Percentiles rank a stretch among this genome's conserved stretches.
Evolutionary conservation across 2,888 invertebrate genomes (phyloP).

Genomic region (Drosophila cracens): DNA sequence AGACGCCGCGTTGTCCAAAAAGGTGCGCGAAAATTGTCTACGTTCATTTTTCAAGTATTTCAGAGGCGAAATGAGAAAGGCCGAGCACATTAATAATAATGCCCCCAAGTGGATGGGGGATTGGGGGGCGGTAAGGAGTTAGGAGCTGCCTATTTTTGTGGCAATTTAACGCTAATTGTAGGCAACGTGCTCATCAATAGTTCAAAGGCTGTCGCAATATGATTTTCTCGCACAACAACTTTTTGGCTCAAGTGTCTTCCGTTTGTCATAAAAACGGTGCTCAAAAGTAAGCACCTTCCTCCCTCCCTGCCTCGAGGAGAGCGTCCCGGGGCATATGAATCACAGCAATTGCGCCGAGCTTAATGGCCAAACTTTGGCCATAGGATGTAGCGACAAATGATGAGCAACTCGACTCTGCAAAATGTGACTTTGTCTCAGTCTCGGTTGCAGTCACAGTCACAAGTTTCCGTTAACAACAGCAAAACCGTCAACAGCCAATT

Average conservation of each 20-base stretch:
- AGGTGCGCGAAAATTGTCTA: slow-evolving; percentile 67
- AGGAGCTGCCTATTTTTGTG: slow-evolving; percentile 3
- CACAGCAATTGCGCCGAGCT: slow-evolving; percentile 71
- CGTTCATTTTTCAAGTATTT: slow-evolving; percentile 73
- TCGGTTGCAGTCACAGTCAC: slow-evolving; percentile 22
- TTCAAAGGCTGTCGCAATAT: slow-evolving; percentile 66
- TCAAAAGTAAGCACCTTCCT: slow-evolving; percentile 12
- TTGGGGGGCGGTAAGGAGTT: neutral
- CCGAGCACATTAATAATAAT: slow-evolving; percentile 70
- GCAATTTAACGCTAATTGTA: slow-evolving; percentile 66
- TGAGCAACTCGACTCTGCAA: slow-evolving; percentile 47
- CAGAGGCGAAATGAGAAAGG: slow-evolving; percentile 46
- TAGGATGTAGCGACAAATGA: slow-evolving; percentile 75
- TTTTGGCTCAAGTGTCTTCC: slow-evolving; percentile 73
- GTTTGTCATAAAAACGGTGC: slow-evolving; percentile 74
- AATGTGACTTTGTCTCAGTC: slow-evolving; percentile 37
- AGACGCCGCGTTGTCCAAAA: slow-evolving; percentile 34
- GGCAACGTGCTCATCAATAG: slow-evolving; percentile 73
- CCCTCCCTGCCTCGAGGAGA: neutral
- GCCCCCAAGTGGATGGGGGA: slow-evolving; percentile 16
- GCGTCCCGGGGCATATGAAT: slow-evolving; percentile 66
- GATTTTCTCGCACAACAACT: slow-evolving; percentile 49
- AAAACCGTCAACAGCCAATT: slow-evolving; percentile 12
- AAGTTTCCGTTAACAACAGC: slow-evolving; percentile 20
- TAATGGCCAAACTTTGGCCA: slow-evolving; percentile 77